phyloP scores from a whole-genome alignment of 2,888 invertebrate genomes.

The Oscheius sp. region DNA sequence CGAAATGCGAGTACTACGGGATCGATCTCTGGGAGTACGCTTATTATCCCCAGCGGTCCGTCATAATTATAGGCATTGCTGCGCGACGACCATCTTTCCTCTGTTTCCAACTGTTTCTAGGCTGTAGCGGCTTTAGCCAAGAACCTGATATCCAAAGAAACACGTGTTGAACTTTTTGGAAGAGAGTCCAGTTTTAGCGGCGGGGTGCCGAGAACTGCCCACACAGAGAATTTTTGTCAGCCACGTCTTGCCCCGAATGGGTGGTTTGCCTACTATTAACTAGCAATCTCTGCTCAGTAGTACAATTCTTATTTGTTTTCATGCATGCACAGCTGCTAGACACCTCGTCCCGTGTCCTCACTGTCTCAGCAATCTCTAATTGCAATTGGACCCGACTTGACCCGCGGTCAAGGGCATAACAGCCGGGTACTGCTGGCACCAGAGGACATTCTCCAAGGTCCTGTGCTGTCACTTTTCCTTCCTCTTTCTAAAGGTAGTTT shows the following conservation, averaged over 20 bases:
- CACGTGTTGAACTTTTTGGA: constrained; percentile 10
- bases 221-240: background rate
- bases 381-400: constrained; percentile 8
- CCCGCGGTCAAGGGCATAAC: constrained; percentile 22
- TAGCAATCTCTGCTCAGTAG: too few relatives aligned
- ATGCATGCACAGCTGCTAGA: background rate
- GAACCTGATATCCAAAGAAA: constrained; percentile 18
- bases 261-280: too few relatives aligned
- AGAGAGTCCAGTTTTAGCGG: constrained; percentile 12
- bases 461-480: constrained; percentile 1
- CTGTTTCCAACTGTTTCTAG: too few relatives aligned
- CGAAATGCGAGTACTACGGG: background rate
- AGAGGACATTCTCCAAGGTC: background rate
- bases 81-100: background rate
- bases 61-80: constrained; percentile 17
- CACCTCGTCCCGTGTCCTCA: background rate
- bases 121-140: background rate
- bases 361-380: background rate
- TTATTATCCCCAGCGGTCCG: constrained; percentile 10
- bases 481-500: constrained; percentile 19
- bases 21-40: background rate
- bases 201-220: constrained; percentile 1
- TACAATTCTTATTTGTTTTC: too few relatives aligned
- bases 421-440: constrained; percentile 12
- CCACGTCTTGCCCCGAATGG: too few relatives aligned